Conservation (phyloP, 2,797 vertebrate genomes). For the Sebastes wilsoni region DNA sequence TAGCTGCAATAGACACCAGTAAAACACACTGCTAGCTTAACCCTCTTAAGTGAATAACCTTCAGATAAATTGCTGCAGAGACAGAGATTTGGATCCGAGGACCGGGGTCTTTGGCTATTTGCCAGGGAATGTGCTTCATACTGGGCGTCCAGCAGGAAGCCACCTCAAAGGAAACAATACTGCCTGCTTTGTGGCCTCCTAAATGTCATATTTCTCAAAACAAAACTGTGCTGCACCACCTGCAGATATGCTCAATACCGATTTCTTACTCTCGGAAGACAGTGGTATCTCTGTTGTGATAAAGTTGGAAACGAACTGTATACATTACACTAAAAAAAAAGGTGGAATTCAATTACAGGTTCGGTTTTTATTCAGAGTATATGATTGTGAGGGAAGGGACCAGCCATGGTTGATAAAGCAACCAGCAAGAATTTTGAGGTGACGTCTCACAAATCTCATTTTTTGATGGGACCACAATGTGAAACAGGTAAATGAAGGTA, state of each 20-base stretch:
- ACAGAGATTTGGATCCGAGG: not conserved
- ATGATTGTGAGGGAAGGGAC: not conserved
- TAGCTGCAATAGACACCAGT: not conserved
- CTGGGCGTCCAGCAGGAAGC: conserved; percentile 28
- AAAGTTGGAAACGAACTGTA: too few species aligned
- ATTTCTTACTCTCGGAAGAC: not conserved
- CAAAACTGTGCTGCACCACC: not conserved
- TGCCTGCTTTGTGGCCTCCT: not conserved
- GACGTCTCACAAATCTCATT: too few species aligned
- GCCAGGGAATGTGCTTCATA: conserved; percentile 47
- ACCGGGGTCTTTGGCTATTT: not conserved
- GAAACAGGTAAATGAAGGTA: too few species aligned
- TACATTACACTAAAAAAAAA: not conserved
- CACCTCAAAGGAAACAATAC: conserved; percentile 28
- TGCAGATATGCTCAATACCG: not conserved
- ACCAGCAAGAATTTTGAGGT: not conserved
- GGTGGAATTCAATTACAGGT: not conserved
- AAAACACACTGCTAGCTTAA: not conserved
- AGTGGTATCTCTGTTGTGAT: not conserved
- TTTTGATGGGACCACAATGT: not conserved
- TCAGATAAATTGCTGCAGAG: conserved; percentile 15
- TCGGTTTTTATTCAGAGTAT: not conserved
- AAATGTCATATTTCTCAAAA: not conserved
- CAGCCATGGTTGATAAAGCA: not conserved
- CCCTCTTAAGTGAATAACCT: not conserved